Base-by-base conservation (phyloP, 2,888 invertebrate genomes). In the Mimachlamys varia region DNA sequence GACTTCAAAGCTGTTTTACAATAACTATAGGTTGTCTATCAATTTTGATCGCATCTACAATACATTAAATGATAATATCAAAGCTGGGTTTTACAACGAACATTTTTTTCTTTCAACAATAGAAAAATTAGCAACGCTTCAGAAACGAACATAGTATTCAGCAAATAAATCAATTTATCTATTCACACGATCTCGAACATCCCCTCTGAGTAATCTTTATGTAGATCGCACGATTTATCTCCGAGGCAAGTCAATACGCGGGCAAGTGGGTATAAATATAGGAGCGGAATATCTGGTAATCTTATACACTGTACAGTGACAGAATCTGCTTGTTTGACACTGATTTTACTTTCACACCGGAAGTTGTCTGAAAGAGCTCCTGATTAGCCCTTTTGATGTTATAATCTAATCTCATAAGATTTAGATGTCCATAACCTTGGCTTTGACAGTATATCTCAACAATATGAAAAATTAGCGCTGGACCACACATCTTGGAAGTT, bases 401-500 rank as follows among this genome's bases (percentile, higher is more conserved):
- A 76, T 76, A 76, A 76, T 27, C 76, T 76, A 33, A 76, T 76
- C 76, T 12, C 15, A 27, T 19, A 27, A 7, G 27, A 27, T 76
- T 76, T 1, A 12, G 19, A 10, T 53, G 17, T 19, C 13, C 27
- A 22, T 27, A 76, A 76, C 76, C 76, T 76, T 76, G 76, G 33
- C 5, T 76, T 76, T 76, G 76, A 76, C 12, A 12, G 15, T 27
- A 10, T 76, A 76, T 76, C 27, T 76, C 33, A 76, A 76, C 76
- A 33, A 27, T 76, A 76, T 76, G 33, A 33, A 76, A n/a, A 76
- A 33, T 76, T 13, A 27, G 33, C 33, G 76, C 13, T 13, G 22
- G 76, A 76, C 76, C 76, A 76, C 76, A 76, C 76, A 76, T 76
- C 76, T 76, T 13, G 76, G 33, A 7, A 76, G 76, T 27, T 27